Evolutionary conservation across 2,113 vertebrate genomes (phyloP).

Genomic region (Poeciliopsis occidentalis): DNA sequence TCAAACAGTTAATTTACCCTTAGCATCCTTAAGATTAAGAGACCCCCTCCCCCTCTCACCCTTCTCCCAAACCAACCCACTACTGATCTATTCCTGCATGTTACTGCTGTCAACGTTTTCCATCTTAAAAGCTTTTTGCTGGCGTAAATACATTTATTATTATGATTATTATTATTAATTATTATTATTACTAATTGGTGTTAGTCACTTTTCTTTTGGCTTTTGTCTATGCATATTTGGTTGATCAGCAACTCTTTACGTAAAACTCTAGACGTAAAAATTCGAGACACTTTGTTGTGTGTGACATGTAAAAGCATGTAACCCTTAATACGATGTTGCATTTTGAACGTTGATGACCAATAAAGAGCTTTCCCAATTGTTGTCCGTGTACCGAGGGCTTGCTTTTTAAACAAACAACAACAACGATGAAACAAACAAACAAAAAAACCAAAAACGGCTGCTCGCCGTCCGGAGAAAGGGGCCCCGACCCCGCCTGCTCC

Average conservation of each 20-base stretch:
- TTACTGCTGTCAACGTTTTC: constrained; percentile 88
- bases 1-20: constrained; percentile 89
- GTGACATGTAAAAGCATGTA: constrained; percentile 98
- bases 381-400: constrained; percentile 93
- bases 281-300: constrained; percentile 93
- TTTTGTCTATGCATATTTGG: constrained; percentile 94
- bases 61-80: constrained; percentile 75
- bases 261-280: constrained; percentile 74
- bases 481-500: constrained; percentile 43
- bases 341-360: constrained; percentile 97
- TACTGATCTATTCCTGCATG: constrained; percentile 94
- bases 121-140: constrained; percentile 85
- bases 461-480: constrained; percentile 55
- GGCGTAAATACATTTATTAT: constrained; percentile 68
- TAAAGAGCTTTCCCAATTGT: constrained; percentile 99
- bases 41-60: constrained; percentile 78
- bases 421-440: too few species aligned
- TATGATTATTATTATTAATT: constrained; percentile 56
- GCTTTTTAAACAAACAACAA: constrained; percentile 73
- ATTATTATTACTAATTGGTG: constrained; percentile 66
- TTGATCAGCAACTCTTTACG: constrained; percentile 79
- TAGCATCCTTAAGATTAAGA: constrained; percentile 91
- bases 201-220: constrained; percentile 72
- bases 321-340: constrained; percentile 97
- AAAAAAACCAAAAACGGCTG: constrained; percentile 38